Evolutionary conservation across 2,113 vertebrate genomes (phyloP), one percentile per base, ranked within the genome.

Genomic region (Speoplatyrhinus poulsoni): DNA sequence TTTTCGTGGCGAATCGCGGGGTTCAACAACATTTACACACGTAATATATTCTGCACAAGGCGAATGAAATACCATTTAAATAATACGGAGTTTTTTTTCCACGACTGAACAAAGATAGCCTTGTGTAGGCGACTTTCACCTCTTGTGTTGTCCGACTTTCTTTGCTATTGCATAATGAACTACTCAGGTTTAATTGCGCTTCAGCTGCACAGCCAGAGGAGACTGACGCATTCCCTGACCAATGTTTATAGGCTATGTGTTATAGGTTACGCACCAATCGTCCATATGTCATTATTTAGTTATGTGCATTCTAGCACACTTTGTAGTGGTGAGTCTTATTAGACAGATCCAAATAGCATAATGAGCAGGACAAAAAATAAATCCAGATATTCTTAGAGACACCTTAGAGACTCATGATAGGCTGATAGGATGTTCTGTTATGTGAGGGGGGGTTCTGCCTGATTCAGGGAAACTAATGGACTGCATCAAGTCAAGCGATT

Each of bases 1-100:
- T 93, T 90, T 93, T 80, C 82, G 83, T 89, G 80, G 84, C 85
- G 83, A 92, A 93, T 90, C 83, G 84, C 64, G 70, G 89, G 91
- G 90, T 92, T 93, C 91, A 93, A 92, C 92, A 92, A 91, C 91
- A 93, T 93, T 93, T 92, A 93, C 91, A 93, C 93, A 93, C 90
- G 72, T 93, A 92, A 92, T 93, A 90, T 92, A 94, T 93, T 93
- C 92, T 76, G 85, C 91, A 90, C 89, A 90, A 88, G 89, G 90
- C 87, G 65, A 81, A 91, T 87, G 82, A 87, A 91, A 89, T 88
- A 85, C 86, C 80, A 71, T 87, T 83, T 87, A 88, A 86, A 92
- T 91, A 90, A 92, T 90, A n/a, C 12, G 50, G 50, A 11, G 67
- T 68, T 80, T 79, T 83, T 79, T 72, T 71, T 64, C 70, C 78